Percentiles rank a stretch among this genome's conserved stretches.
phyloP scores from a whole-genome alignment of 2,113 vertebrate species.

The Heterochromis multidens region DNA sequence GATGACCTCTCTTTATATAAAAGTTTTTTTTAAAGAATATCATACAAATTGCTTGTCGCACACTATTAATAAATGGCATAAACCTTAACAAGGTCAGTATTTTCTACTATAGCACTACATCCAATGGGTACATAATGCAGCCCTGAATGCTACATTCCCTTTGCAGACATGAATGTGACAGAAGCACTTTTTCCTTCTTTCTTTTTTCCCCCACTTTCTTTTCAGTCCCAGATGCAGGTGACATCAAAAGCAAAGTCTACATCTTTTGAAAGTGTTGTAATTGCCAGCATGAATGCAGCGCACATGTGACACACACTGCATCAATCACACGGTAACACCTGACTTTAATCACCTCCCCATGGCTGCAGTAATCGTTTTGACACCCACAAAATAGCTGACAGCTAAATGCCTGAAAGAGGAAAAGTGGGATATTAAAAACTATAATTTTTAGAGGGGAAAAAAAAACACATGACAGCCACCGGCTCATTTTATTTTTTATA shows the following conservation, averaged over 20 bases:
- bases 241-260: slow-evolving; percentile 70
- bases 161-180: background rate
- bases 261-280: slow-evolving; percentile 72
- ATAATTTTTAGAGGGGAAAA: background rate
- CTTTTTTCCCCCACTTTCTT: slow-evolving; percentile 20
- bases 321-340: slow-evolving; percentile 55
- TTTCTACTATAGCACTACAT: background rate
- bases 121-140: background rate
- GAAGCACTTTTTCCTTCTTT: background rate
- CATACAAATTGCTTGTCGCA: background rate
- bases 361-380: slow-evolving; percentile 34
- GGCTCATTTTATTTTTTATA: background rate
- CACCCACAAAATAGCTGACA: slow-evolving; percentile 40
- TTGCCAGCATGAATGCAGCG: slow-evolving; percentile 58
- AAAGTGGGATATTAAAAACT: slow-evolving; percentile 19
- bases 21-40: background rate
- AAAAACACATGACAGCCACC: background rate
- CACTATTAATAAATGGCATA: background rate
- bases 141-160: background rate
- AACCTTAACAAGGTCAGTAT: background rate
- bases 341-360: slow-evolving; percentile 54
- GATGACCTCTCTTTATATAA: background rate
- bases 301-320: slow-evolving; percentile 66
- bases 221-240: slow-evolving; percentile 53
- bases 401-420: background rate